These are phyloP conservation scores for Sesamia nonagrioides DNA, from an alignment of 1,140 invertebrate species.

Conservation along the genomic window DNA sequence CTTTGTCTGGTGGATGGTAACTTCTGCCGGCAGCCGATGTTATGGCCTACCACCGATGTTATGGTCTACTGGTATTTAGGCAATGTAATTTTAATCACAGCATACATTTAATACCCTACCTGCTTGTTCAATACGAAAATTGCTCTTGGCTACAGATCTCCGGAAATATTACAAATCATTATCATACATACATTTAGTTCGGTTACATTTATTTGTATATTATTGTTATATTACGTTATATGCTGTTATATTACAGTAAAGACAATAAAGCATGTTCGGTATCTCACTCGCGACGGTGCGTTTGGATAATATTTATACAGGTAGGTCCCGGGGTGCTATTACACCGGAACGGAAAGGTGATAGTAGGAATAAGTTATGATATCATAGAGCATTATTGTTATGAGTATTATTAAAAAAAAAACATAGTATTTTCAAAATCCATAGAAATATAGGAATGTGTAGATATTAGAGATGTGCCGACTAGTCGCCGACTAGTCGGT, in stretches of 20 bases:
- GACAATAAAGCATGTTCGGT: conserved; percentile 67
- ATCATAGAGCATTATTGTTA: too few species aligned
- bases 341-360: neutral
- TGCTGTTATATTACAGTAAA: conserved; percentile 38
- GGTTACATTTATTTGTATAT: conserved; percentile 34
- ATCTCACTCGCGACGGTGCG: conserved; percentile 69
- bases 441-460: too few species aligned
- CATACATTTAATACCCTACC: neutral
- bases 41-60: too few species aligned
- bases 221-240: conserved; percentile 30
- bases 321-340: conserved; percentile 43
- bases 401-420: too few species aligned
- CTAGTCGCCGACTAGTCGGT: too few species aligned
- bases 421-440: too few species aligned
- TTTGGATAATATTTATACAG: conserved; percentile 80
- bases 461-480: too few species aligned
- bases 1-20: too few species aligned
- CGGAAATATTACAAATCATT: conserved; percentile 30
- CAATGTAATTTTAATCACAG: neutral
- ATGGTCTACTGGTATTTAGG: neutral
- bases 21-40: too few species aligned
- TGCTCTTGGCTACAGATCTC: neutral
- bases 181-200: conserved; percentile 22
- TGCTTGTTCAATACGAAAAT: neutral
- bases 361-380: neutral